Conservation (phyloP, 2,113 vertebrate species). For the Philantomba maxwellii region DNA sequence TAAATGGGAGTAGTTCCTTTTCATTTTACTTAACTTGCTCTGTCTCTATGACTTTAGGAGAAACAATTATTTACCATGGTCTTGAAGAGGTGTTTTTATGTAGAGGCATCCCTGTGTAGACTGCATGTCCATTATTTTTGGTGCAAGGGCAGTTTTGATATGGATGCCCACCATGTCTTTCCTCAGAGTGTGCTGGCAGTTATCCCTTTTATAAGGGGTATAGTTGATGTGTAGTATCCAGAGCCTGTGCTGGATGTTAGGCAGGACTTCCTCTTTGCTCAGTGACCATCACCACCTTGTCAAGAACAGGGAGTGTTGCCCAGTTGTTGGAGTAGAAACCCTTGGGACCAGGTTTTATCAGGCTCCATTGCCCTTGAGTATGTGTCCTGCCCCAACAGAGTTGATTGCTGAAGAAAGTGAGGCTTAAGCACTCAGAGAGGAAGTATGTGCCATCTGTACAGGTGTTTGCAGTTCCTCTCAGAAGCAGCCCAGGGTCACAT, state of each 20-base stretch:
- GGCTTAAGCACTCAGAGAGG: background rate
- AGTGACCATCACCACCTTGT: background rate
- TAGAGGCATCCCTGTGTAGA: background rate
- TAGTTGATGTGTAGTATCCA: background rate
- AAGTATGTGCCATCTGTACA: background rate
- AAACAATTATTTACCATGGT: background rate
- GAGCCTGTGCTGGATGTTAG: background rate
- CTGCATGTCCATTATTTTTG: background rate
- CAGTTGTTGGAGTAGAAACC: background rate
- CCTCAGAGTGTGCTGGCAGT: background rate
- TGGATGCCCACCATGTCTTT: background rate
- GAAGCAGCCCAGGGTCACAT: background rate
- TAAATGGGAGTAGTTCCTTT: background rate
- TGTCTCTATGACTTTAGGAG: background rate
- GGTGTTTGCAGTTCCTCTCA: background rate
- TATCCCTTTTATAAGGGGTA: background rate
- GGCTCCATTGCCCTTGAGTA: background rate
- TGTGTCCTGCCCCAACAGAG: background rate
- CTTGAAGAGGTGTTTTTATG: background rate
- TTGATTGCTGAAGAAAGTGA: background rate
- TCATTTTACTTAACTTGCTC: background rate
- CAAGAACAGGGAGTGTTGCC: background rate
- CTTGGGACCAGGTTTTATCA: background rate
- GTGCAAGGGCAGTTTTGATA: background rate
- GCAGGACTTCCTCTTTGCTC: background rate